These are phyloP conservation scores for Malaclemys terrapin DNA, from an alignment of 2,113 vertebrate genomes.

Conservation along the genomic window DNA sequence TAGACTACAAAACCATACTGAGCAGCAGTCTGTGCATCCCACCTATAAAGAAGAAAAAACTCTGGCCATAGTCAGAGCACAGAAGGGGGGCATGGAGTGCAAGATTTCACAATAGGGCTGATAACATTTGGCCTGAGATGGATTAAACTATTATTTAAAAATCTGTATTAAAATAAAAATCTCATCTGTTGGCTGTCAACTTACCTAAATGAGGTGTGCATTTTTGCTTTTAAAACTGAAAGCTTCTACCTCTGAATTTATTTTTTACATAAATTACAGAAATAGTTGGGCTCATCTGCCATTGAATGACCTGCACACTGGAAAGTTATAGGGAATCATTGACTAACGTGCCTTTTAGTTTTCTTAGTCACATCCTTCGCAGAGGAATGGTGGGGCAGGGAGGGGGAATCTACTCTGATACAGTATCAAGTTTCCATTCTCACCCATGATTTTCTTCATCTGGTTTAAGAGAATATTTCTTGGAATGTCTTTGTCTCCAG, in stretches of 20 bases:
- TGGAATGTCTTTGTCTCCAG: neutral
- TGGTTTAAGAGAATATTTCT: neutral
- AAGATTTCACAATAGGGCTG: neutral
- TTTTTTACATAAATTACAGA: neutral
- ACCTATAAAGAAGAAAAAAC: neutral
- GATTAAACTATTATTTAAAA: neutral
- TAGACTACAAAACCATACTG: neutral
- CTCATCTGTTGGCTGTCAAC: neutral
- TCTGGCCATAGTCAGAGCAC: neutral
- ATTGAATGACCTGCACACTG: accelerated
- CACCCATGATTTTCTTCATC: neutral
- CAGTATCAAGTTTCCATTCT: neutral
- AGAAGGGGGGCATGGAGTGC: neutral
- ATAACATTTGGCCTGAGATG: neutral
- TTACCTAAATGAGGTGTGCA: neutral
- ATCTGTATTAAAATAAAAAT: neutral
- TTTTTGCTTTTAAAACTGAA: neutral
- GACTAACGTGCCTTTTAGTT: accelerated
- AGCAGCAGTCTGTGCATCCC: neutral
- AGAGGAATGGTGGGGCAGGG: neutral
- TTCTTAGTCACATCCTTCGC: neutral
- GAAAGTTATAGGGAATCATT: neutral
- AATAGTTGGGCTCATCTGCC: neutral
- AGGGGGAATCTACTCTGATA: neutral
- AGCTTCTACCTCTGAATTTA: neutral